Evolutionary conservation across 2,888 invertebrate species (phyloP), one percentile per base, ranked within the genome.

Genomic region (Venustoraphidia nigricollis): DNA sequence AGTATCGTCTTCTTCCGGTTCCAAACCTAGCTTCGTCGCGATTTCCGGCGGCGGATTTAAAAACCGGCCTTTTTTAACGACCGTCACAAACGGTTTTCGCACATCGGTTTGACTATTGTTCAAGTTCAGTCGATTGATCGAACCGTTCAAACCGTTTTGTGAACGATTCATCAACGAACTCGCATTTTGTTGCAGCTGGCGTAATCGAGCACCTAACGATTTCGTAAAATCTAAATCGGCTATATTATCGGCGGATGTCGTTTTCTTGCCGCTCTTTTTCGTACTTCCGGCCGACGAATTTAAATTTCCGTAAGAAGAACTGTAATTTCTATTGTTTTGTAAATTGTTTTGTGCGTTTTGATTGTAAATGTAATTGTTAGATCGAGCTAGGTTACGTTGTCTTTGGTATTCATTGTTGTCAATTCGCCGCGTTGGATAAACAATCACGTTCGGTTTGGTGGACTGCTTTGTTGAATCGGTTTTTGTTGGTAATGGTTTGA

Each of bases 1-100:
- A 10, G 60, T 58, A 36, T 59, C 59, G 11, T 59, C 46, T 50
- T 59, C 61, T 47, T 57, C 53, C 9, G 68, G 55, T 49, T 70
- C 66, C 49, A 81, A 68, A 0, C 81, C 81, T 14, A 82, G 68
- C n/a, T 81, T 67, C 8, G 67, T 65, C 8, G 84, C 82, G 41
- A 81, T 66, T 59, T 79, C 79, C n/a, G 79, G 79, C 1, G 86
- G 83, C 6, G 89, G 88, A 59, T 83, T 78, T 53, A 88, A 66
- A 62, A 88, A 89, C 57, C 80, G 77, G 3, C 89, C 89, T 46
- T 76, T 77, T 56, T 81, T 83, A 41, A 89, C 89, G 0, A 87
- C 87, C 9, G 86, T 87, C 53, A 88, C 79, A 60, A 89, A 89
- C 9, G 85, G 76, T 50, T 69, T 71, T 38, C 60, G 59, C 1